phyloP scores from a whole-genome alignment of 2,113 vertebrate genomes.

The Alexandromys fortis region DNA sequence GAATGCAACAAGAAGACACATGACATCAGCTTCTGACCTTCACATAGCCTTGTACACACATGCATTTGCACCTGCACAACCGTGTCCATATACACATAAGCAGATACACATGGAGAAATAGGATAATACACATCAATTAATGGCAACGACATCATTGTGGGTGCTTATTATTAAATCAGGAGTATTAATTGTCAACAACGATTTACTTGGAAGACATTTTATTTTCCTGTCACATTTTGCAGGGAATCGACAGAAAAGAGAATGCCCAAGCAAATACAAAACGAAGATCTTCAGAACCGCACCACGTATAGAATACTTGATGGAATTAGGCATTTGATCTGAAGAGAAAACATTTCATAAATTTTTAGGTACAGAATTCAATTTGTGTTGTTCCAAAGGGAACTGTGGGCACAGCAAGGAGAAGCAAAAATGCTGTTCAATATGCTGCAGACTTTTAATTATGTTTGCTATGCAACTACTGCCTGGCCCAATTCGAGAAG shows the following conservation, averaged over 20 bases:
- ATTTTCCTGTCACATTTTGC: conserved; percentile 31
- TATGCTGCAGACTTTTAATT: conserved; percentile 43
- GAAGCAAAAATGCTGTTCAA: conserved; percentile 57
- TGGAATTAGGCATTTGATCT: conserved; percentile 39
- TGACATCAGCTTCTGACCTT: background rate
- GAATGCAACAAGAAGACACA: background rate
- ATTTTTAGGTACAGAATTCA: conserved; percentile 38
- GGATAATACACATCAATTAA: background rate
- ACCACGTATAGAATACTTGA: conserved; percentile 8
- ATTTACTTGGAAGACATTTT: conserved; percentile 26
- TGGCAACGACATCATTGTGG: conserved; percentile 4
- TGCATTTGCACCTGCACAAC: background rate
- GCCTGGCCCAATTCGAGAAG: conserved; percentile 41
- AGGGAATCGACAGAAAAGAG: background rate
- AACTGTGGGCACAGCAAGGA: background rate
- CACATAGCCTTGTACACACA: background rate
- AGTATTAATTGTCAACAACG: background rate
- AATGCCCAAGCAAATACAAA: background rate
- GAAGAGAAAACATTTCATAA: conserved; percentile 36
- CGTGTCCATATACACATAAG: background rate
- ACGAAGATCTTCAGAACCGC: conserved; percentile 14
- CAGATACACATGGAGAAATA: background rate
- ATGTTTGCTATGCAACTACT: conserved; percentile 11
- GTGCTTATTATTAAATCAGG: background rate
- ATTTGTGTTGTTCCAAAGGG: conserved; percentile 56